Base-by-base conservation (phyloP, 2,797 vertebrate genomes). In the Carapus acus region DNA sequence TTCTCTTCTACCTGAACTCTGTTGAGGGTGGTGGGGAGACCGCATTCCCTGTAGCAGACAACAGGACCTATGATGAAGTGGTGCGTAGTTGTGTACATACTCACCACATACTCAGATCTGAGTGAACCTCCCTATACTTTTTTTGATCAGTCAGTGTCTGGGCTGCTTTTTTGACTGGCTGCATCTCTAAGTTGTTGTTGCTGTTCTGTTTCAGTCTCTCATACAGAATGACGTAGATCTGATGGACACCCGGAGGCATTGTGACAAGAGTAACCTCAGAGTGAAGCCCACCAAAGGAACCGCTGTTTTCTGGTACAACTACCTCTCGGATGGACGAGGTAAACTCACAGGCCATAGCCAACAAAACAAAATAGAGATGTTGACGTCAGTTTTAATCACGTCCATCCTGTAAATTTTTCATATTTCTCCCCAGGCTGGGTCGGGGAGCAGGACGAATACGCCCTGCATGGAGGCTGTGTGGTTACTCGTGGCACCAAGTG, bases 251-350 rank as follows among this genome's bases (percentile, higher is more conserved):
- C 90, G 94, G 62, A 93, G 92, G 69, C 91, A 98, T 63, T 99
- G 96, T 40, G 91, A 96, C 79, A 97, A 94, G 79, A 94, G 94
- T 62, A 99, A 99, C 64, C 82, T 99, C 49, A 89, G 89, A 65
- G 91, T 99, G 73, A 97, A 91, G 77, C 96, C 96, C 2, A 89
- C 81, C 55, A 94, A 93, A 84, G 96, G 96, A 53, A 98, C 90
- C 3, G 96, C 96, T 15, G 92, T 99, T 57, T 94, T 99, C 85
- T 99, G 96, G 96, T 99, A 99, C 84, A 99, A 99, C 85, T 98
- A 98, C 78, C 88, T 99, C 52, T 95, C 96, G 19, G 91, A 99
- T 1, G 96, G 96, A 67, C 90, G 88, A 92, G 96, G 96, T 98
- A 88, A 33, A 41, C 53, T 38, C n/a, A n/a, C n/a, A n/a, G n/a